A percentile compares a stretch with the other conserved stretches of the same genome.
phyloP scores from a whole-genome alignment of 1,140 invertebrate genomes.

The Sminthurinus signatus region DNA sequence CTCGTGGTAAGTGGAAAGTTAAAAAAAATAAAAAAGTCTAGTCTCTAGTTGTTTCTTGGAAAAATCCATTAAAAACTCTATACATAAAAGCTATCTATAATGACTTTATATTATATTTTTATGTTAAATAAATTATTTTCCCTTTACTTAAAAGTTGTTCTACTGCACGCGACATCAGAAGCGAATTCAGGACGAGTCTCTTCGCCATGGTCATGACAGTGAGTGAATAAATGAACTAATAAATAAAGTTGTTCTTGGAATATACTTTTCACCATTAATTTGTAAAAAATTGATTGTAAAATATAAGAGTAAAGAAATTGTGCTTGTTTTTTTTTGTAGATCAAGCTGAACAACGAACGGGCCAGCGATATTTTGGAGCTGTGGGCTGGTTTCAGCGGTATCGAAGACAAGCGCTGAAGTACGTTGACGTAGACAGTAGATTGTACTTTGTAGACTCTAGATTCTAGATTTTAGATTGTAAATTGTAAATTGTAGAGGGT shows the following conservation, averaged over 20 bases:
- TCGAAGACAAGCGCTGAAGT: conserved; percentile 7
- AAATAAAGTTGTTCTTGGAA: too few relatives aligned
- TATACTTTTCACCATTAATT: background rate
- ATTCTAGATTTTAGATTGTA: too few relatives aligned
- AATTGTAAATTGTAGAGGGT: too few relatives aligned
- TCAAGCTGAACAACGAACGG: background rate
- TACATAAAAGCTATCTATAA: background rate
- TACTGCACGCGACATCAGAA: conserved; percentile 15
- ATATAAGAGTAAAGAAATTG: too few relatives aligned
- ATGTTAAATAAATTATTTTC: too few relatives aligned
- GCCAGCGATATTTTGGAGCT: conserved; percentile 9
- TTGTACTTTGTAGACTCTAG: too few relatives aligned
- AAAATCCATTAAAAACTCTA: background rate
- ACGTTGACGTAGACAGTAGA: too few relatives aligned
- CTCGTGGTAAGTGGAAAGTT: conserved; percentile 7
- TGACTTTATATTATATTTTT: background rate
- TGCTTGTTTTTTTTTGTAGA: background rate
- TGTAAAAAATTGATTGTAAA: background rate
- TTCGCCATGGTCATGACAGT: conserved; percentile 13
- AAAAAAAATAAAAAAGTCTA: background rate
- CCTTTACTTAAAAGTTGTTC: too few relatives aligned
- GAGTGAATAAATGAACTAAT: too few relatives aligned
- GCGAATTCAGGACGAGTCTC: conserved; percentile 13
- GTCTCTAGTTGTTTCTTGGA: background rate
- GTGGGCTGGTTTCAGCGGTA: conserved; percentile 13